phyloP scores from a whole-genome alignment of 2,888 invertebrate species.

The Diachrysia chrysitis region DNA sequence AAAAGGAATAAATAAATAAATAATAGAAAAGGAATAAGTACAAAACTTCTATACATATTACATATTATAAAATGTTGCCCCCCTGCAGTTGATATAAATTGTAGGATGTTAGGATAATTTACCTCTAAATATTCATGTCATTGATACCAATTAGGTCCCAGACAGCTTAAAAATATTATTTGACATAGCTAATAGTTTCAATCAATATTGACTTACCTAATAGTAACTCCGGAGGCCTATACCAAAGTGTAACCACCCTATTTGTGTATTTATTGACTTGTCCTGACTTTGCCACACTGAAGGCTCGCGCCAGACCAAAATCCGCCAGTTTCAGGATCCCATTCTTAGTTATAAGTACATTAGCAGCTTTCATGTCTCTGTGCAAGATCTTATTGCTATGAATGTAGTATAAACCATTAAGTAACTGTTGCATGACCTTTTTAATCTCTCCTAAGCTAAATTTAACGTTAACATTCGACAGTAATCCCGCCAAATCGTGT shows the following conservation, averaged over 20 bases:
- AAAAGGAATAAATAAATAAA: too few relatives aligned
- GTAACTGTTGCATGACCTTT: slow-evolving; percentile 91
- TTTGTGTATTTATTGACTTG: slow-evolving; percentile 97
- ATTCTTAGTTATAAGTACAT: slow-evolving; percentile 98
- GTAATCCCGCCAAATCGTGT: slow-evolving; percentile 98
- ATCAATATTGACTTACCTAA: slow-evolving; percentile 74
- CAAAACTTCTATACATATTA: too few relatives aligned
- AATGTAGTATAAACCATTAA: slow-evolving; percentile 97
- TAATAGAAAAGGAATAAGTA: too few relatives aligned
- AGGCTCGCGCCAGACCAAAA: slow-evolving; percentile 98
- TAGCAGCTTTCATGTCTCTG: slow-evolving; percentile 99
- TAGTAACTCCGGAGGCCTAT: slow-evolving; percentile 91
- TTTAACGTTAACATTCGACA: slow-evolving; percentile 98
- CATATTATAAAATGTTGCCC: too few relatives aligned
- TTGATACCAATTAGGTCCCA: too few relatives aligned
- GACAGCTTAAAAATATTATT: too few relatives aligned
- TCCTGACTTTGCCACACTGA: slow-evolving; percentile 96
- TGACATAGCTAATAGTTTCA: too few relatives aligned
- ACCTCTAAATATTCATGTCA: too few relatives aligned
- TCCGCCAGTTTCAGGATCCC: slow-evolving; percentile 98
- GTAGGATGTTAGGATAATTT: too few relatives aligned
- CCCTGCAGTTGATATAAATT: too few relatives aligned
- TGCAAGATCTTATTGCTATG: slow-evolving; percentile 98
- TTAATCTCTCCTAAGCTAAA: slow-evolving; percentile 99
- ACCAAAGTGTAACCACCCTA: slow-evolving; percentile 99